Percentiles rank a stretch among this genome's conserved stretches.
Evolutionary conservation across 2,888 invertebrate genomes (phyloP).

Genomic region (Altica lythri): DNA sequence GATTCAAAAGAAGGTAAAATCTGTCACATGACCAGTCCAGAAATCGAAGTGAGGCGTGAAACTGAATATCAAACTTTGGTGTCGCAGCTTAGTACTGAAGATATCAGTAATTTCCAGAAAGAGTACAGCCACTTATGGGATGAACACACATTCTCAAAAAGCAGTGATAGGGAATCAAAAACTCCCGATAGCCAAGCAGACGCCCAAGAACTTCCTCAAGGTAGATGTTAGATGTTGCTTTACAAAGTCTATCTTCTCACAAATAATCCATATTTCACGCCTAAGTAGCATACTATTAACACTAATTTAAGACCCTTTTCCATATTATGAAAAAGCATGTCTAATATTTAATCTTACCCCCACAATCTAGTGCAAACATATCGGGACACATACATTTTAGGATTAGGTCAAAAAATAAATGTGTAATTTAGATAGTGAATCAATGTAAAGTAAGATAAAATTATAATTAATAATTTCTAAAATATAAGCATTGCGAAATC

Average conservation of each 20-base stretch:
- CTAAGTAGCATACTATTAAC: conserved; percentile 39
- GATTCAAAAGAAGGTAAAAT: conserved; percentile 48
- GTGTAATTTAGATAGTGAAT: too few relatives aligned
- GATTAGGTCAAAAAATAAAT: conserved; percentile 21
- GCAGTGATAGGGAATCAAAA: conserved; percentile 56
- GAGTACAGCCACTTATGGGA: conserved; percentile 59
- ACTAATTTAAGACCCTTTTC: conserved; percentile 31
- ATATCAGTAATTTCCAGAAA: conserved; percentile 59
- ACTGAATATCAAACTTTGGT: conserved; percentile 58
- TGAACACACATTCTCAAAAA: conserved; percentile 56
- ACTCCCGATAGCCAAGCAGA: conserved; percentile 58
- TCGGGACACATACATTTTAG: conserved; percentile 45
- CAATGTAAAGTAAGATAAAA: too few relatives aligned
- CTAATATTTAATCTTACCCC: conserved; percentile 28
- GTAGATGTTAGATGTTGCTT: conserved; percentile 56
- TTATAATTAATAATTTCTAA: too few relatives aligned
- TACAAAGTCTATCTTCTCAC: conserved; percentile 36
- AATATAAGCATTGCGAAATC: too few relatives aligned
- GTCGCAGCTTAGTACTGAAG: conserved; percentile 60
- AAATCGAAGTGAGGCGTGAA: conserved; percentile 52
- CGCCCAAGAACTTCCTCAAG: conserved; percentile 57
- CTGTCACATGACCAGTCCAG: conserved; percentile 49
- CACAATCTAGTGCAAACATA: conserved; percentile 48
- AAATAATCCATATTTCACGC: conserved; percentile 43
- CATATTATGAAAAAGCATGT: conserved; percentile 30